Percentiles rank a stretch among this genome's conserved stretches.
Conservation (phyloP, 1,140 invertebrate genomes). For the Branchinecta lindahli region DNA sequence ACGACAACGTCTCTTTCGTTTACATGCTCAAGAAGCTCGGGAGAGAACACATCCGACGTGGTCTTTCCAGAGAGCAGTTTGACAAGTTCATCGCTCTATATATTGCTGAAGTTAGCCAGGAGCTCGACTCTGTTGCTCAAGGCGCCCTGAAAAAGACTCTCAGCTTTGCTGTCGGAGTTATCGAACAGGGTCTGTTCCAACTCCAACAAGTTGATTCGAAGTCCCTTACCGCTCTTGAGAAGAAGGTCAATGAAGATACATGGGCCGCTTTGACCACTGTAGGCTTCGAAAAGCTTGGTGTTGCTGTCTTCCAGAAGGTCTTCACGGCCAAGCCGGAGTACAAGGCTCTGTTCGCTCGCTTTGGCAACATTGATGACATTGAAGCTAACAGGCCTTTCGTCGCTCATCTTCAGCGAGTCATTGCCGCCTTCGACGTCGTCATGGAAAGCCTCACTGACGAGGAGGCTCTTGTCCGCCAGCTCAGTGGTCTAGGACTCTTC, state of each 20-base stretch:
- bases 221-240: background rate
- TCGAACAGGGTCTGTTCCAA: slow-evolving; percentile 1
- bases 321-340: background rate
- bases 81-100: slow-evolving; percentile 32
- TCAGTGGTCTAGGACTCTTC: background rate
- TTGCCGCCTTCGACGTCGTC: background rate
- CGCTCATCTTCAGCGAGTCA: background rate
- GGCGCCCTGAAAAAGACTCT: slow-evolving; percentile 3
- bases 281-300: background rate
- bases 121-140: slow-evolving; percentile 14
- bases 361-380: background rate
- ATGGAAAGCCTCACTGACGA: background rate
- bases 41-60: slow-evolving; percentile 41
- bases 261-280: background rate
- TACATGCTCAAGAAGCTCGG: slow-evolving; percentile 44
- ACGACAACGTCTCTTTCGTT: slow-evolving; percentile 43
- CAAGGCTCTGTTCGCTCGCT: background rate
- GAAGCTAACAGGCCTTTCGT: background rate
- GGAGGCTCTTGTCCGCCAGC: background rate
- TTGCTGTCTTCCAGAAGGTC: background rate
- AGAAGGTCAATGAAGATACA: background rate
- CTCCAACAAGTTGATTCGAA: background rate
- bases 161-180: background rate
- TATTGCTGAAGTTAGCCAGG: slow-evolving; percentile 12
- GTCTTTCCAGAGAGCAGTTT: slow-evolving; percentile 36